Evolutionary conservation across 2,113 vertebrate species (phyloP), one percentile per base, ranked within the genome.

Genomic region (Crotalus viridis): DNA sequence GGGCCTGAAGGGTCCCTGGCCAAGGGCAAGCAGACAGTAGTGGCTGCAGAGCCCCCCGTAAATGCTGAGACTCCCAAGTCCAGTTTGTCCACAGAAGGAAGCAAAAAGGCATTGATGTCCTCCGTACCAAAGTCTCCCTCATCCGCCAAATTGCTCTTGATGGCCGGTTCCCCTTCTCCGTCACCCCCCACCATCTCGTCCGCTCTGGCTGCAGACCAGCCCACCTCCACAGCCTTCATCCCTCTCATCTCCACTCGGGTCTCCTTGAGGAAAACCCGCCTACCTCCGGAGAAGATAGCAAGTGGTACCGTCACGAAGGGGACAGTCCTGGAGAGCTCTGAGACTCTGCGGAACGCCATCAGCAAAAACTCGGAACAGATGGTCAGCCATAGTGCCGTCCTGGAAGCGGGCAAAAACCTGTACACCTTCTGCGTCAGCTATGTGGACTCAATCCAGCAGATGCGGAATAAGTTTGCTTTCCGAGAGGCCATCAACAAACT

Each of bases 401-500:
- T 99, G 85, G 99, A 99, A 95, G 99, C 99, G 0, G 99, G 99
- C 96, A 99, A 99, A 95, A 99, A 99, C 97, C 98, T 99, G 93
- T 99, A 98, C 92, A 99, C 99, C 9, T 99, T 98, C 98, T 99
- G 99, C 0, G 96, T 98, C 95, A 99, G 98, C 97, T 99, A 98
- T 0, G 99, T 99, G 93, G 99, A 99, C 97, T 99, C 99, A 96
- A 99, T 99, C 95, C 99, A 99, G 97, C 99, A 99, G 95, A 99
- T 99, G 99, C 97, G 99, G 95, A 99, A 99, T 97, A 99, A 99
- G 94, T 99, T 99, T 10, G 98, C 99, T 51, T 99, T 99, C 95
- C 98, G 99, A 0, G 99, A 99, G 96, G 99, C 99, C 95, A 99
- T 99, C 98, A 99, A 99, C 98, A 99, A 99, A 95, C 98, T 99